Percentiles rank a stretch among this genome's conserved stretches.
These are phyloP conservation scores for Lepidurus couesii DNA, from an alignment of 1,140 invertebrate genomes.

Conservation along the genomic window DNA sequence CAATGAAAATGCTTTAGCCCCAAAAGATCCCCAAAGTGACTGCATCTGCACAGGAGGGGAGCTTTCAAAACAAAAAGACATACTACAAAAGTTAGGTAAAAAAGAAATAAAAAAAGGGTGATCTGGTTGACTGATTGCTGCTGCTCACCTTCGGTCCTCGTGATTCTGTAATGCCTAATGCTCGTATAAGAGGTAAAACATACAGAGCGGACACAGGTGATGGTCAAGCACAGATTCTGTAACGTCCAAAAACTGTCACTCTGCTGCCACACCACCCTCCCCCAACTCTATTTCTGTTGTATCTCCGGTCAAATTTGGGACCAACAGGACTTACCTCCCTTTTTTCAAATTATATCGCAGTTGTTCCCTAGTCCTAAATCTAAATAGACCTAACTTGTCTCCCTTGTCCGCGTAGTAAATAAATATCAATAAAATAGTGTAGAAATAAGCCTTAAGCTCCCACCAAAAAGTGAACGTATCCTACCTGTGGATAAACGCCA, in stretches of 20 bases:
- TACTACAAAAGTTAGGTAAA: neutral
- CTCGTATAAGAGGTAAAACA: neutral
- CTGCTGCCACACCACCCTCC: neutral
- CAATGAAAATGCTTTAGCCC: neutral
- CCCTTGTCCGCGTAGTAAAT: too few species aligned
- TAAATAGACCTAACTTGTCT: too few species aligned
- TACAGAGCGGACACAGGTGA: constrained; percentile 12
- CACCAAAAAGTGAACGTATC: too few species aligned
- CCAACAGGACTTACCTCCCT: neutral
- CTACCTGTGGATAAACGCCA: too few species aligned
- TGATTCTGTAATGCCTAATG: neutral
- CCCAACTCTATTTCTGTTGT: neutral
- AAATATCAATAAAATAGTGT: too few species aligned
- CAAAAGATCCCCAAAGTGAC: neutral
- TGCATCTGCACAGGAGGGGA: neutral
- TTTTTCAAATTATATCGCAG: too few species aligned
- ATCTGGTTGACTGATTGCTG: neutral
- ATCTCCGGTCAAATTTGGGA: neutral
- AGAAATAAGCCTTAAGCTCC: too few species aligned
- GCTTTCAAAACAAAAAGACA: neutral
- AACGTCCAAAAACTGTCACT: neutral
- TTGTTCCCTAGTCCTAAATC: too few species aligned
- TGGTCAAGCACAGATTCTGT: constrained; percentile 4
- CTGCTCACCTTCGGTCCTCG: constrained; percentile 7
- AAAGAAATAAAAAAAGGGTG: neutral